Percentiles rank a stretch among this genome's conserved stretches.
Conservation (phyloP, 2,113 vertebrate species). For the Micronisus gabar region DNA sequence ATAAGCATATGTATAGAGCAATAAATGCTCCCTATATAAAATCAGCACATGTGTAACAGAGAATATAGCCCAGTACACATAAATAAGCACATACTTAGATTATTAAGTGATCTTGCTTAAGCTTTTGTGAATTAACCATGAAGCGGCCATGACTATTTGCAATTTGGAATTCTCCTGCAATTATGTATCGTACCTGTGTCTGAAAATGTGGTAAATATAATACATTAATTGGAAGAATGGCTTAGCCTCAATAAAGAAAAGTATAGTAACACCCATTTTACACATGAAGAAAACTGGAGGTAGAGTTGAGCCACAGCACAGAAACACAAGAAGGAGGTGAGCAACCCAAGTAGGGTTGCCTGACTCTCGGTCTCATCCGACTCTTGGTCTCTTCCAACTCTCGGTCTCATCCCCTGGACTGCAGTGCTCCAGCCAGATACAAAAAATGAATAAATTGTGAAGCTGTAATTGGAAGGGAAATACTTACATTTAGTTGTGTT, state of each 20-base stretch:
- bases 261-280: background rate
- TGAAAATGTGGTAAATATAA: background rate
- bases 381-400: background rate
- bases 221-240: background rate
- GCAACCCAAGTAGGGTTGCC: rapidly evolving
- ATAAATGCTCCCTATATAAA: slow-evolving; percentile 25
- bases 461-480: background rate
- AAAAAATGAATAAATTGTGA: background rate
- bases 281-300: background rate
- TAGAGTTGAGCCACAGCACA: background rate
- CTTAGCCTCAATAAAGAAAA: background rate
- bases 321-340: background rate
- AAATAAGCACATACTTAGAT: slow-evolving; percentile 6
- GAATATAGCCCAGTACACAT: background rate
- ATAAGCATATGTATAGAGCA: slow-evolving; percentile 18
- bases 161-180: background rate
- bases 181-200: background rate
- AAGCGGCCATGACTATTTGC: background rate
- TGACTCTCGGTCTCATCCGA: background rate
- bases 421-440: background rate
- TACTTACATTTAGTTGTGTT: background rate
- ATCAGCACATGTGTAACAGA: background rate
- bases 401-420: background rate
- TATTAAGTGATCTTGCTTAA: slow-evolving; percentile 5
- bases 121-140: background rate